Conservation (phyloP, 2,797 vertebrate species). For the Syncerus caffer region DNA sequence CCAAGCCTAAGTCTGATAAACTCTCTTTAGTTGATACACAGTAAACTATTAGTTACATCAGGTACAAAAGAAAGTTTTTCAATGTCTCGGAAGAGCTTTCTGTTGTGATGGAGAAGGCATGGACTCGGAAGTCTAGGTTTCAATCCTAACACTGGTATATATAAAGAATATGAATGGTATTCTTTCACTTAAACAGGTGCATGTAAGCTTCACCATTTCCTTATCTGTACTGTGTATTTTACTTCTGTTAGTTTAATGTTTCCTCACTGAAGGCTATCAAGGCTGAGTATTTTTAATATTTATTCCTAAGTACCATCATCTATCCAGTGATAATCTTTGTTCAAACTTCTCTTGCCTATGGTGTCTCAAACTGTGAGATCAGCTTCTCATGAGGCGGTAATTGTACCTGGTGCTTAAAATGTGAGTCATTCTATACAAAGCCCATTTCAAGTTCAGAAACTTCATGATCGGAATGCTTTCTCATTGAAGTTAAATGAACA, state of each 20-base stretch:
- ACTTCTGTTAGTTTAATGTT: constrained; percentile 6
- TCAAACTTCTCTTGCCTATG: neutral
- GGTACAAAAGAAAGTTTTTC: neutral
- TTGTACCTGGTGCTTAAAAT: constrained; percentile 39
- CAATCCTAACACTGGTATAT: neutral
- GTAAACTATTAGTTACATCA: neutral
- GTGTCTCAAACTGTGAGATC: neutral
- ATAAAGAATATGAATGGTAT: neutral
- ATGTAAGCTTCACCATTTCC: neutral
- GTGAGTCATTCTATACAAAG: neutral
- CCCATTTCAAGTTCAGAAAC: constrained; percentile 21
- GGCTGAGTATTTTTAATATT: neutral
- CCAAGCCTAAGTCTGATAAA: neutral
- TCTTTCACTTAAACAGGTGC: neutral
- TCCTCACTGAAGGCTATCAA: neutral
- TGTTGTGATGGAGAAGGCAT: neutral
- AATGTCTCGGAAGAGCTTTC: neutral
- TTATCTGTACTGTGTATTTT: neutral
- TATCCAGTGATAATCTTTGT: neutral
- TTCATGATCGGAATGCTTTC: constrained; percentile 6
- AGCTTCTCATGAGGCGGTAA: neutral
- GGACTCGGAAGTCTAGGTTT: neutral
- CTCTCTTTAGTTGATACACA: neutral
- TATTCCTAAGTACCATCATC: neutral
- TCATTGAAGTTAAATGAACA: neutral